phyloP scores from a whole-genome alignment of 2,113 vertebrate genomes.

The Rhagologus leucostigma region DNA sequence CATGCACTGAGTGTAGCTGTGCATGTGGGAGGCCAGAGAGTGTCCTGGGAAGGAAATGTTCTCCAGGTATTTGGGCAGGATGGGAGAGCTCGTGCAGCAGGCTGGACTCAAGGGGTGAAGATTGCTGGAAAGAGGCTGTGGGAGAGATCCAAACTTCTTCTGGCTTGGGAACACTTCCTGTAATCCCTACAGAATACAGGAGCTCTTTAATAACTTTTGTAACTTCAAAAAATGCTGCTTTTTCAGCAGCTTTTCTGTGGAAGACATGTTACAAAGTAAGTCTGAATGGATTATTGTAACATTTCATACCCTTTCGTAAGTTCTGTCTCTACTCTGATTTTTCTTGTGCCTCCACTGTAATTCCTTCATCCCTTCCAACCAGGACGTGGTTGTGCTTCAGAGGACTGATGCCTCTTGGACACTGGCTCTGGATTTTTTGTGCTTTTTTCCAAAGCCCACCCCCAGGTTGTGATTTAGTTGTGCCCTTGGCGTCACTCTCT shows the following conservation, averaged over 20 bases:
- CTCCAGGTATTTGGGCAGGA: neutral
- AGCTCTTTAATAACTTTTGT: neutral
- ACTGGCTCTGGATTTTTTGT: neutral
- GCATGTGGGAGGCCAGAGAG: neutral
- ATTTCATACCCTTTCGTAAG: neutral
- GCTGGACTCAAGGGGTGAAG: neutral
- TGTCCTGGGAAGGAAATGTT: neutral
- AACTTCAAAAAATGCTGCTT: neutral
- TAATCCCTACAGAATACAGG: neutral
- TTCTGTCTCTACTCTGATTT: neutral
- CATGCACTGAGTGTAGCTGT: neutral
- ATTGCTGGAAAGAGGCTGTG: neutral
- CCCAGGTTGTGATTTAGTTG: neutral
- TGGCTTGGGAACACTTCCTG: neutral
- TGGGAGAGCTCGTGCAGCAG: slow-evolving; percentile 24
- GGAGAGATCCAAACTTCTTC: neutral
- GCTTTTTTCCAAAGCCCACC: neutral
- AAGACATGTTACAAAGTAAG: neutral
- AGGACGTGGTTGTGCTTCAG: neutral
- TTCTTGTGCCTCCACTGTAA: neutral
- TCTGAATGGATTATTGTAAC: neutral
- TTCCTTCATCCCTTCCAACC: neutral
- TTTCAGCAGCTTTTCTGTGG: neutral
- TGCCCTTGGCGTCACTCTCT: neutral
- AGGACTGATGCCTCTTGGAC: neutral